A percentile compares a stretch with the other conserved stretches of the same genome.
Evolutionary conservation across 2,797 vertebrate species (phyloP).

Genomic region (Lycodopsis pacificus): DNA sequence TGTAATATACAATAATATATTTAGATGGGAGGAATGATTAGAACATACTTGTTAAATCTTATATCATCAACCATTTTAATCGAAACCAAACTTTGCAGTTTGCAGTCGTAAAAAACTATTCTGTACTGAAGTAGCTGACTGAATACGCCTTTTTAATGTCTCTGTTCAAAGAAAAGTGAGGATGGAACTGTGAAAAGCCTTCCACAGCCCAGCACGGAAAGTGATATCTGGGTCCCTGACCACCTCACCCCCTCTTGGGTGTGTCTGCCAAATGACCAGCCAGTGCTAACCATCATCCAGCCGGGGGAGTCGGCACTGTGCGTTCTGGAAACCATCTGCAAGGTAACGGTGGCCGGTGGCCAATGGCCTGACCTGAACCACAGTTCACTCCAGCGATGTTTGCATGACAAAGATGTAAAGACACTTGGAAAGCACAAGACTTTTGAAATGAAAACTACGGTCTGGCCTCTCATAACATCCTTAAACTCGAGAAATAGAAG

Average conservation of each 20-base stretch:
- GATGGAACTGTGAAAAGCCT: constrained; percentile 86
- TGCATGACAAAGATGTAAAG: neutral
- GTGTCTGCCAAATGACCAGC: constrained; percentile 93
- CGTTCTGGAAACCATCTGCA: constrained; percentile 93
- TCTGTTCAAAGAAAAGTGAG: constrained; percentile 67
- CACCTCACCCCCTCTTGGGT: constrained; percentile 96
- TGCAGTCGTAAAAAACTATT: neutral
- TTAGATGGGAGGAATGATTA: constrained; percentile 2
- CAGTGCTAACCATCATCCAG: constrained; percentile 91
- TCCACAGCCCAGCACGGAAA: constrained; percentile 88
- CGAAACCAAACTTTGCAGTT: constrained; percentile 4
- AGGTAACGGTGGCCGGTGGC: constrained; percentile 79
- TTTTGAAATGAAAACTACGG: neutral
- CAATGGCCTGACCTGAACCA: neutral
- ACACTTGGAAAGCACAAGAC: neutral
- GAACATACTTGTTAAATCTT: neutral
- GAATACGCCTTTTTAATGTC: constrained; percentile 13
- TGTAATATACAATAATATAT: neutral
- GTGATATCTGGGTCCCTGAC: constrained; percentile 94
- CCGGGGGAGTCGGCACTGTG: constrained; percentile 91
- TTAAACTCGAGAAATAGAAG: neutral
- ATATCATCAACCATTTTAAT: neutral
- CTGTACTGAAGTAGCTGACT: neutral
- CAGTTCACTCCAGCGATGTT: neutral
- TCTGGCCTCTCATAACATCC: neutral